Evolutionary conservation across 2,113 vertebrate species (phyloP).

Genomic region (Gambusia holbrooki): DNA sequence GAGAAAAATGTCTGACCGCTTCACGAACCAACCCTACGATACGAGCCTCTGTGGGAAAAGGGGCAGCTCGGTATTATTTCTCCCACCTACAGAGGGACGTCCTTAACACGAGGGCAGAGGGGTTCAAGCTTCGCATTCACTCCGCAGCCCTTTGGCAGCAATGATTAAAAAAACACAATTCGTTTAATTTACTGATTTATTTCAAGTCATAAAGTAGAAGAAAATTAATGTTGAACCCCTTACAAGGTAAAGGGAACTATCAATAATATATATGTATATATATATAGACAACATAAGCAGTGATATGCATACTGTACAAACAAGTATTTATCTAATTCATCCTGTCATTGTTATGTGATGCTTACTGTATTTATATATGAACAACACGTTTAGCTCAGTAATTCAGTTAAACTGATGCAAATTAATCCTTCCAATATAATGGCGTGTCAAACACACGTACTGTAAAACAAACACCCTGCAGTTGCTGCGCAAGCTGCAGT

Average conservation of each 20-base stretch:
- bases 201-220: too few species aligned
- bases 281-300: too few species aligned
- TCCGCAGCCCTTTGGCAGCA: conserved; percentile 32
- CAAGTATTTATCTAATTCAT: too few species aligned
- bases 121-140: conserved; percentile 12
- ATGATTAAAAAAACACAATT: conserved; percentile 5
- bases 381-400: too few species aligned
- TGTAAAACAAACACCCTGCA: conserved; percentile 54
- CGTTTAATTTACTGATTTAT: too few species aligned
- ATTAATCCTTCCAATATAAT: not conserved
- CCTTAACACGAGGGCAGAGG: conserved; percentile 21
- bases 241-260: too few species aligned
- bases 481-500: not conserved
- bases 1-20: conserved; percentile 58
- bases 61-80: conserved; percentile 70
- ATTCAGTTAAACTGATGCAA: not conserved
- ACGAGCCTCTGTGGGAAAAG: conserved; percentile 69
- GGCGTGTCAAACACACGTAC: not conserved
- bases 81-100: conserved; percentile 60
- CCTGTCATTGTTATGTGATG: too few species aligned
- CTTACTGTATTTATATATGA: too few species aligned
- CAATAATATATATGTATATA: too few species aligned
- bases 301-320: too few species aligned
- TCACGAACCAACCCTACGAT: conserved; percentile 3
- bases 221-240: too few species aligned